phyloP scores from a whole-genome alignment of 2,888 invertebrate genomes.

The Gryllus longicercus region DNA sequence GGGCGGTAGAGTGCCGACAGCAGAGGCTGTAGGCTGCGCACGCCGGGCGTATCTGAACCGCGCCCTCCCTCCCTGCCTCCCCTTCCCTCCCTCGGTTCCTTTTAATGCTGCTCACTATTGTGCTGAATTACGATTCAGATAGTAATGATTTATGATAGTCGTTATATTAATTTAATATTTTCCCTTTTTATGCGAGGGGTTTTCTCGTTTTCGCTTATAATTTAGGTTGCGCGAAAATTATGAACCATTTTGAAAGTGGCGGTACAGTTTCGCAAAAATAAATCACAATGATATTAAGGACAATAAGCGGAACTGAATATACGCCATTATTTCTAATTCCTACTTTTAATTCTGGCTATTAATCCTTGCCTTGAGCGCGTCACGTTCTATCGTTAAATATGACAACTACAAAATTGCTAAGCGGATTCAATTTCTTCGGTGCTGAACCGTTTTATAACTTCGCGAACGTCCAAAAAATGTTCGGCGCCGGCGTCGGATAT shows the following conservation, averaged over 20 bases:
- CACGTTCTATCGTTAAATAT: conserved; percentile 1
- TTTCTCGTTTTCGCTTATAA: conserved; percentile 17
- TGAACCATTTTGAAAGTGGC: conserved; percentile 7
- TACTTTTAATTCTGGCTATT: conserved; percentile 17
- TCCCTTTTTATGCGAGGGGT: background rate
- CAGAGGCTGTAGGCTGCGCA: background rate
- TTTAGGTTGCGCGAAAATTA: conserved; percentile 17
- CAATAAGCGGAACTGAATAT: background rate
- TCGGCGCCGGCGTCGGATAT: background rate
- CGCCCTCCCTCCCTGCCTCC: background rate
- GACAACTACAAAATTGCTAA: conserved; percentile 1
- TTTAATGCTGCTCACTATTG: background rate
- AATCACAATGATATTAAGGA: background rate
- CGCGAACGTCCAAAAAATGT: background rate
- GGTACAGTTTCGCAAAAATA: background rate
- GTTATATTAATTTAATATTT: conserved; percentile 17
- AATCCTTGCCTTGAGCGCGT: background rate
- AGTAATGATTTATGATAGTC: background rate
- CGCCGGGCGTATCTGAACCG: background rate
- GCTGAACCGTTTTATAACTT: background rate
- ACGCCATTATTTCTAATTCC: background rate
- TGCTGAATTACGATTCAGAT: conserved; percentile 7
- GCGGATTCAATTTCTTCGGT: conserved; percentile 5
- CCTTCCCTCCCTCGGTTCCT: background rate
- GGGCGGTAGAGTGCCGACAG: background rate